Base-by-base conservation (phyloP, 2,797 vertebrate species). In the Gadopsis bispinosus region DNA sequence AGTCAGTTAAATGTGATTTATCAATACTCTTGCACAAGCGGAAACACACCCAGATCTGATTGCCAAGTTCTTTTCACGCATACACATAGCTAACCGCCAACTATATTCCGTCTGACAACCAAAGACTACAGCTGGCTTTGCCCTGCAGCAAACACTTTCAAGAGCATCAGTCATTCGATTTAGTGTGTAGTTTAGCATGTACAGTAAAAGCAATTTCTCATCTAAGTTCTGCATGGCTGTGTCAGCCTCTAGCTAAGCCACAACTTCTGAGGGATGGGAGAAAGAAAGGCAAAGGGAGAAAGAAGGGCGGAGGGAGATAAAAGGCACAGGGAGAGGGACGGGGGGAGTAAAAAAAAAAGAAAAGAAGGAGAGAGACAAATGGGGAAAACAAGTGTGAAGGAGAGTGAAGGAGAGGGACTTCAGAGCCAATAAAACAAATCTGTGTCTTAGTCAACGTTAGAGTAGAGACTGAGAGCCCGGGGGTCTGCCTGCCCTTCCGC, bases 1-100 rank as follows among this genome's bases (percentile, higher is more conserved):
- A 92, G 90, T 94, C 85, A 79, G 83, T 93, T 93, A 90, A 93
- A 93, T 93, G 93, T 93, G 87, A 93, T 93, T 92, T 91, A 93
- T 93, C 92, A 90, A 93, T 93, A 90, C 78, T 45, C 82, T 76
- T 31, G 50, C 84, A 66, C 83, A 63, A 82, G 73, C 62, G 55
- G 85, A 89, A 92, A 87, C 79, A 83, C 81, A 83, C 77, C 78
- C 80, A 39, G 50, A 41, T 65, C 71, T 78, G 79, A 89, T 90
- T 84, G 87, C 80, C 72, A 69, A 88, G 82, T 22, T 80, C 68
- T 78, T 85, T 79, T 71, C 8, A 9, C 75, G 83, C 69, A 54
- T 65, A 71, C 83, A 83, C 80, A 60, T 54, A 77, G 89, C 86
- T 67, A 77, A 89, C 77, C 53, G 5, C 79, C 65, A 37, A 84